A percentile compares a stretch with the other conserved stretches of the same genome.
Evolutionary conservation across 2,888 invertebrate species (phyloP).

Genomic region (Antheraea yamamai): DNA sequence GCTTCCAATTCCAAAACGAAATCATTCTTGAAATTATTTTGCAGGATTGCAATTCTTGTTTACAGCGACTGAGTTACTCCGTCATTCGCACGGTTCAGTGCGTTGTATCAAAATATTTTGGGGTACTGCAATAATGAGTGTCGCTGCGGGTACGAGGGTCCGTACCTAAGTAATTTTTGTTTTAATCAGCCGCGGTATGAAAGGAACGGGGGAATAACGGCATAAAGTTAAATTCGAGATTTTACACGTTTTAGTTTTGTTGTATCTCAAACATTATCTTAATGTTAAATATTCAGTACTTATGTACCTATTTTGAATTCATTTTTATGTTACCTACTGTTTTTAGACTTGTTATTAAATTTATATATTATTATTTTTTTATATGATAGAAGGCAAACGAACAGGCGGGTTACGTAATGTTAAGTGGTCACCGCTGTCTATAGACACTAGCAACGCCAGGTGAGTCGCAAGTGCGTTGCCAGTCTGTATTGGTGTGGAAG

Average conservation of each 20-base stretch:
- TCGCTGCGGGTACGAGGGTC: constrained; percentile 29
- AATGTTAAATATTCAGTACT: background rate
- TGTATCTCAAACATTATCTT: background rate
- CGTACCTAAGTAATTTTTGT: constrained; percentile 47
- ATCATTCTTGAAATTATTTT: constrained; percentile 8
- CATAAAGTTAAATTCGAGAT: background rate
- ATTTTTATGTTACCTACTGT: background rate
- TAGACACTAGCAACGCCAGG: no score
- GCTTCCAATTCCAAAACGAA: background rate
- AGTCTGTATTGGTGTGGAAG: no score
- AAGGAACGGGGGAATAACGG: constrained; percentile 14
- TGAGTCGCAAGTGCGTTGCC: no score
- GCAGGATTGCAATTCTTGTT: constrained; percentile 12
- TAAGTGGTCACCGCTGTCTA: no score
- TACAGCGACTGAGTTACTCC: constrained; percentile 7
- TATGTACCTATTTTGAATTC: background rate
- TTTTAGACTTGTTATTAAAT: no score
- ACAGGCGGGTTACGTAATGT: no score
- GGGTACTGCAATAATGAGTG: constrained; percentile 43
- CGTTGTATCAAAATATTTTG: constrained; percentile 48
- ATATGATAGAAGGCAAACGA: no score
- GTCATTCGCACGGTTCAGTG: constrained; percentile 22
- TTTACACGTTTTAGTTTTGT: background rate
- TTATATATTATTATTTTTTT: no score
- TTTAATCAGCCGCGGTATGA: constrained; percentile 43